These are phyloP conservation scores for Mechanitis mazaeus DNA, from an alignment of 2,888 invertebrate genomes.

Conservation along the genomic window DNA sequence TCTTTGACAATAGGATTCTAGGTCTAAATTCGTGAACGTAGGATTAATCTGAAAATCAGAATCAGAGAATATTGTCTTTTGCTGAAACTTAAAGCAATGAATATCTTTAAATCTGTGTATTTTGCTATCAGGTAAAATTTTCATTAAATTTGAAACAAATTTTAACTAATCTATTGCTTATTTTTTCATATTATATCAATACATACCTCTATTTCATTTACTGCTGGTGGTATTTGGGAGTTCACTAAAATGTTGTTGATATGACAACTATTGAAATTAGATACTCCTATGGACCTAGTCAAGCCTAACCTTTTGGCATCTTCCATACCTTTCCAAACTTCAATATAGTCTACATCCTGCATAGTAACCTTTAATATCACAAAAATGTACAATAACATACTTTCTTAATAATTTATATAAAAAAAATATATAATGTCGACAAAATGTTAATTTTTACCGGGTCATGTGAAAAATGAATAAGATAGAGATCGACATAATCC, in stretches of 20 bases:
- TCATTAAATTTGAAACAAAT: no score
- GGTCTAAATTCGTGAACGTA: slow-evolving; percentile 3
- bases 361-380: background rate
- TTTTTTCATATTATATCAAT: no score
- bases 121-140: no score
- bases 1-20: slow-evolving; percentile 18
- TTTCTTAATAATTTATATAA: no score
- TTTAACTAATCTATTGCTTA: no score
- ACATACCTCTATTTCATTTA: slow-evolving; percentile 17
- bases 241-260: slow-evolving; percentile 15
- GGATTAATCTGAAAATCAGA: slow-evolving; percentile 14
- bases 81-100: no score
- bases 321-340: slow-evolving; percentile 20
- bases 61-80: background rate
- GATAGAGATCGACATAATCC: slow-evolving; percentile 25
- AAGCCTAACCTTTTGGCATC: slow-evolving; percentile 10
- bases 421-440: no score
- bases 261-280: slow-evolving; percentile 16
- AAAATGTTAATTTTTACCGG: slow-evolving; percentile 1
- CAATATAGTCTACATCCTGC: slow-evolving; percentile 2
- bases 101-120: no score
- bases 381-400: no score
- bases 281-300: slow-evolving; percentile 17
- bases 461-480: slow-evolving; percentile 7
- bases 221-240: slow-evolving; percentile 13